Evolutionary conservation across 2,797 vertebrate genomes (phyloP).

Genomic region (Phylloscopus collybita): DNA sequence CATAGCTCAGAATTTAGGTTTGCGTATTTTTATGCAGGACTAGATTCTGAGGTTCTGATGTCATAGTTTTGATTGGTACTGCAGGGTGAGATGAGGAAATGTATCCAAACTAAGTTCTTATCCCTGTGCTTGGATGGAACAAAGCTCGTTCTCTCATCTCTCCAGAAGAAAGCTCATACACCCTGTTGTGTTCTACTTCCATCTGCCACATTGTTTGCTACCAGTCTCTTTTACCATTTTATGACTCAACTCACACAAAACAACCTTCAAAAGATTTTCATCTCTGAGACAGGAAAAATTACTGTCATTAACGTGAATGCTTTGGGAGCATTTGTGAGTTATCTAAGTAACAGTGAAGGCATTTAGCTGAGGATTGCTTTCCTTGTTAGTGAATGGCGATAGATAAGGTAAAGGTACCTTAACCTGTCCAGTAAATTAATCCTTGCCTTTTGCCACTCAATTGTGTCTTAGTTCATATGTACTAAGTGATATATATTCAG

Average conservation of each 20-base stretch:
- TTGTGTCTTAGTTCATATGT: not conserved
- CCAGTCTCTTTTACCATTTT: not conserved
- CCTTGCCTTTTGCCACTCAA: not conserved
- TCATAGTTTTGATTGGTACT: not conserved
- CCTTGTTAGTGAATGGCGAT: not conserved
- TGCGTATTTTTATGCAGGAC: not conserved
- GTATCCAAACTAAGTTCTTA: not conserved
- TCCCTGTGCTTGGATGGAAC: not conserved
- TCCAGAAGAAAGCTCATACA: not conserved
- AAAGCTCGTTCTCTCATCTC: not conserved
- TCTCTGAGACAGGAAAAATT: not conserved
- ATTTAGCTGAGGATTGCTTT: not conserved
- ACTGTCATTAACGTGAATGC: not conserved
- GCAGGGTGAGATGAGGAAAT: not conserved
- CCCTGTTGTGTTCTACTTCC: not conserved
- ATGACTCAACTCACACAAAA: not conserved
- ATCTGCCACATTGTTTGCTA: not conserved
- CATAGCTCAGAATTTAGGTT: not conserved
- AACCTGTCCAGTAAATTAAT: not conserved
- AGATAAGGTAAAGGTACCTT: not conserved
- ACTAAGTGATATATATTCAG: not conserved
- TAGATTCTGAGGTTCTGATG: not conserved
- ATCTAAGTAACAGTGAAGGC: not conserved
- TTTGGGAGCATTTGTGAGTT: not conserved
- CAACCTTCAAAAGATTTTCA: not conserved